Evolutionary conservation across 2,888 invertebrate genomes (phyloP), one percentile per base, ranked within the genome.

Genomic region (Cephalotes varians): DNA sequence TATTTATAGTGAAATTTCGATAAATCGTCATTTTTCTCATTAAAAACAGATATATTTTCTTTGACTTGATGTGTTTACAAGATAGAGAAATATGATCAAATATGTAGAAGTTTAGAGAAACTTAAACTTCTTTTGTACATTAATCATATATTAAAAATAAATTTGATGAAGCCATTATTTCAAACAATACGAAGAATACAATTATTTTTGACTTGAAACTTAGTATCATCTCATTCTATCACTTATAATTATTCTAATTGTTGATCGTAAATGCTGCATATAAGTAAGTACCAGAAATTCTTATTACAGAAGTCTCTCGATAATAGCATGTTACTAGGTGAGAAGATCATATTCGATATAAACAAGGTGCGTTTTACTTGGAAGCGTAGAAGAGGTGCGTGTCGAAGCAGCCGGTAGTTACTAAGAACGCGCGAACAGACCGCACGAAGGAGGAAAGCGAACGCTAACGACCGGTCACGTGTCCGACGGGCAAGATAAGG

Each of bases 401-500:
- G 69, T 54, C 62, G 73, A 28, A 67, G 73, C 60, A 67, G 62
- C 58, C 67, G 58, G 62, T 82, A 56, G 58, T 80, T 81, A 83
- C 69, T 71, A 64, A 82, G 84, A 81, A 82, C 83, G 49, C 67
- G 69, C 62, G 67, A 71, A 67, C 79, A 47, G 65, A 76, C 79
- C 83, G 87, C 83, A 86, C 84, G 80, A 71, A 73, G 71, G 81
- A 88, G 87, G 88, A 90, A 86, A 85, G 85, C 85, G 60, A 65
- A 82, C 85, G 88, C 85, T 92, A 92, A 92, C 90, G 91, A 91
- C 82, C 86, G 85, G 90, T 90, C 92, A 91, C 93, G 92, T 91
- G 93, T 86, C 83, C 87, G 90, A 85, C 87, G 84, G 74, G 79
- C 40, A n/a, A 88, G 88, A 91, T 89, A 91, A 91, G 89, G 90